These are phyloP conservation scores for Trematomus bernacchii DNA, from an alignment of 2,797 vertebrate species.

Conservation along the genomic window DNA sequence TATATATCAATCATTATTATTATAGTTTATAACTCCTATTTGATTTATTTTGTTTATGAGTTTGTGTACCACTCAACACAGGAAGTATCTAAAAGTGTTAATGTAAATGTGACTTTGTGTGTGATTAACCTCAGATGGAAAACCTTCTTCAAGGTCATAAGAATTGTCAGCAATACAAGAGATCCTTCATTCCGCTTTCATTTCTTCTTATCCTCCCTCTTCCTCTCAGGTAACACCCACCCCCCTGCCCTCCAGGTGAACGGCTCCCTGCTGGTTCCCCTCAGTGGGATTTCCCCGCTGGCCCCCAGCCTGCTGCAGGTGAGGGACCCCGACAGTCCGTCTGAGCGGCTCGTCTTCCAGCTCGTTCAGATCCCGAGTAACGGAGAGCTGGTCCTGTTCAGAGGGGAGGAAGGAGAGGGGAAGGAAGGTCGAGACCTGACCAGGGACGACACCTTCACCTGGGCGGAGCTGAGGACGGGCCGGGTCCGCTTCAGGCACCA, in stretches of 20 bases:
- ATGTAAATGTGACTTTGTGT: background rate
- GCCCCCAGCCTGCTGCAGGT: constrained; percentile 79
- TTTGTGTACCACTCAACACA: background rate
- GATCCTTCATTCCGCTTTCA: background rate
- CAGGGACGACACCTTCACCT: constrained; percentile 84
- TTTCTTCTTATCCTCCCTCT: background rate
- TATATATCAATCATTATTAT: background rate
- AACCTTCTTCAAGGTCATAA: background rate
- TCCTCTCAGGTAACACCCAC: constrained; percentile 79
- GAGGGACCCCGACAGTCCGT: constrained; percentile 69
- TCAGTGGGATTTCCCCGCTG: constrained; percentile 84
- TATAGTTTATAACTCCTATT: background rate
- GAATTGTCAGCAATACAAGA: background rate
- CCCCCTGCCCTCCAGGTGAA: constrained; percentile 79
- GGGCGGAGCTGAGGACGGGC: constrained; percentile 82
- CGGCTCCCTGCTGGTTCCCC: constrained; percentile 86
- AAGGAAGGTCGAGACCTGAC: constrained; percentile 73
- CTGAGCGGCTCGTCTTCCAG: constrained; percentile 80
- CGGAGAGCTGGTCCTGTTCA: constrained; percentile 82
- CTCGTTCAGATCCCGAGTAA: constrained; percentile 85
- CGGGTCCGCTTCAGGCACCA: constrained; percentile 88
- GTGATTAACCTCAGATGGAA: background rate
- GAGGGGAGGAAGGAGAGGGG: constrained; percentile 26
- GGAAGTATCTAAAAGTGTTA: background rate
- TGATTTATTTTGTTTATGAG: background rate